These are phyloP conservation scores for Lucilia cuprina DNA, from an alignment of 1,140 invertebrate species.

Conservation along the genomic window DNA sequence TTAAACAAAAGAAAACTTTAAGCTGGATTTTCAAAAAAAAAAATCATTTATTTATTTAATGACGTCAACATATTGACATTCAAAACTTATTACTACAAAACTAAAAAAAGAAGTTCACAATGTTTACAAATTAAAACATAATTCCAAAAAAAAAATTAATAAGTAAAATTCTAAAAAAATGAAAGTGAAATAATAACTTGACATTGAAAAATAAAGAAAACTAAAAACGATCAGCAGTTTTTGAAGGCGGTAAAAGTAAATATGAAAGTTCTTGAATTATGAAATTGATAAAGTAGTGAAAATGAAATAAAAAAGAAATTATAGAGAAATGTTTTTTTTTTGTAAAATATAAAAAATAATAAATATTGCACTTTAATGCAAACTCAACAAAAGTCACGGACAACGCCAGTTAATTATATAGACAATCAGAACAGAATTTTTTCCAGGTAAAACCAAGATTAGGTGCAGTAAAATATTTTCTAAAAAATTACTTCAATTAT, in stretches of 20 bases:
- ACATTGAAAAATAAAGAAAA: background rate
- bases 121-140: background rate
- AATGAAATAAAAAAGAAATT: background rate
- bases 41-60: background rate
- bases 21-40: background rate
- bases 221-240: background rate
- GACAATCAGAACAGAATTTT: background rate
- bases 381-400: background rate
- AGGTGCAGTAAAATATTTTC: too few relatives aligned
- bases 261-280: background rate
- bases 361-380: background rate
- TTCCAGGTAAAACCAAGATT: background rate
- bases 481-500: too few relatives aligned
- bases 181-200: background rate
- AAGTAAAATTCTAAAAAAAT: background rate
- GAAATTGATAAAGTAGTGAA: background rate
- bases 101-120: background rate
- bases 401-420: background rate
- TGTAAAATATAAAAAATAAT: background rate
- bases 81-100: background rate
- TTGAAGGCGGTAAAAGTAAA: background rate
- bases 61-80: background rate
- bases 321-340: background rate
- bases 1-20: background rate
- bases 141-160: background rate